These are phyloP conservation scores for Hafferia zeledoni DNA, from an alignment of 2,797 vertebrate species.

Conservation along the genomic window DNA sequence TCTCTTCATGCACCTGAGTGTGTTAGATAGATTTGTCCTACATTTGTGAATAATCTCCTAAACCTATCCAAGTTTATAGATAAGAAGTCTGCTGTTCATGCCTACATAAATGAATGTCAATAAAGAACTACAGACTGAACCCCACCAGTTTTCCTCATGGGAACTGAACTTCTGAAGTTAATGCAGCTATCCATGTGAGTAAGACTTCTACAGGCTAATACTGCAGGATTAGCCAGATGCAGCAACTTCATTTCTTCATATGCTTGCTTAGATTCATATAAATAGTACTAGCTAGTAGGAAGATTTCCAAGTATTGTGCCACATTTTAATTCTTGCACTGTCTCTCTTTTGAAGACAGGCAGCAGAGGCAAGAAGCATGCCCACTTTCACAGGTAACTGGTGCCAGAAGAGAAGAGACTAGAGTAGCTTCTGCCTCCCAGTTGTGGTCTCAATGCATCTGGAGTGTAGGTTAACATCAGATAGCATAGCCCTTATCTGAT, in stretches of 20 bases:
- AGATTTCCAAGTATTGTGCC: background rate
- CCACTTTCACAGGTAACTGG: background rate
- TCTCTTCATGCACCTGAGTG: background rate
- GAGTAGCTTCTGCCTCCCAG: background rate
- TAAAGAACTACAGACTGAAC: constrained; percentile 3
- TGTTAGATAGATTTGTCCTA: background rate
- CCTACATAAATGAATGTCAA: background rate
- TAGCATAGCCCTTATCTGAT: background rate
- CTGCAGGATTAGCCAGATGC: background rate
- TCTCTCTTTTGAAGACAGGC: background rate
- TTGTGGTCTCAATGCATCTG: background rate
- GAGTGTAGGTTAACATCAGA: background rate
- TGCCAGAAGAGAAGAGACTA: background rate
- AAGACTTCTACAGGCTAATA: background rate
- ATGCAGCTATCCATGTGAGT: background rate
- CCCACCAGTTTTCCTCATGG: background rate
- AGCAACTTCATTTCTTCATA: background rate
- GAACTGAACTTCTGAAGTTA: background rate
- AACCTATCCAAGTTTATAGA: background rate
- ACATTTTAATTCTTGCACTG: background rate
- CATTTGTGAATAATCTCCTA: background rate
- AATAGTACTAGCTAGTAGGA: background rate
- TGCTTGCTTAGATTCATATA: background rate
- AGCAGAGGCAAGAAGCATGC: background rate
- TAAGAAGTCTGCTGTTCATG: constrained; percentile 14